A percentile compares a stretch with the other conserved stretches of the same genome.
These are phyloP conservation scores for Aepyceros melampus DNA, from an alignment of 2,113 vertebrate genomes.

Conservation along the genomic window DNA sequence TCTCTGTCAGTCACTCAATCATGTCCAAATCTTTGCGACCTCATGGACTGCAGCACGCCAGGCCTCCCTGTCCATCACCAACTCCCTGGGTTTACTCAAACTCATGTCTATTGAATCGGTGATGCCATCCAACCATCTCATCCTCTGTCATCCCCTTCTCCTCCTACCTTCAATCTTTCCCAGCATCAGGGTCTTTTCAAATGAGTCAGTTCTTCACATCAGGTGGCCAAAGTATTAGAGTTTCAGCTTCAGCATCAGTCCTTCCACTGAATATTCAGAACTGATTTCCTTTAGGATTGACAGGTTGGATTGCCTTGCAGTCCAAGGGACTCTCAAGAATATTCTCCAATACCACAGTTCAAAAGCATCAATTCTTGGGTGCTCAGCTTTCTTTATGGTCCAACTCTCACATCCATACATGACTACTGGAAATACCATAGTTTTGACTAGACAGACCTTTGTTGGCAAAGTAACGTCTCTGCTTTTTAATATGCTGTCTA, in stretches of 20 bases:
- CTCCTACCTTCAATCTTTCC: neutral
- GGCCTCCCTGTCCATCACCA: neutral
- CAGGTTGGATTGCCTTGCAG: neutral
- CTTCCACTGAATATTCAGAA: neutral
- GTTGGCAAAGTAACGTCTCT: neutral
- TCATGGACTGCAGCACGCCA: neutral
- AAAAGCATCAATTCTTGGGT: neutral
- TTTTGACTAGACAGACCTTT: neutral
- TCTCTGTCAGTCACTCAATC: neutral
- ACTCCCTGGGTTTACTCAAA: neutral
- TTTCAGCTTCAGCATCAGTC: neutral
- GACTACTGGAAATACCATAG: neutral
- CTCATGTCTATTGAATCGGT: neutral
- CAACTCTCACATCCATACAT: neutral
- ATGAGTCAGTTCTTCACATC: neutral
- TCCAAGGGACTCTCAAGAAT: neutral
- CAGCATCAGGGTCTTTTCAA: neutral
- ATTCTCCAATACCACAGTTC: neutral
- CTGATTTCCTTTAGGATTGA: neutral
- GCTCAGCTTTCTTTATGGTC: neutral
- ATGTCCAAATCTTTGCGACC: fast-evolving
- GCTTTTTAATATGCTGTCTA: neutral
- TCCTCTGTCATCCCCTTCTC: neutral
- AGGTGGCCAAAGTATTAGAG: neutral
- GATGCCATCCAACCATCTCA: neutral